A percentile compares a stretch with the other conserved stretches of the same genome.
Evolutionary conservation across 1,140 invertebrate genomes (phyloP).

Genomic region (Scylla paramamosain): DNA sequence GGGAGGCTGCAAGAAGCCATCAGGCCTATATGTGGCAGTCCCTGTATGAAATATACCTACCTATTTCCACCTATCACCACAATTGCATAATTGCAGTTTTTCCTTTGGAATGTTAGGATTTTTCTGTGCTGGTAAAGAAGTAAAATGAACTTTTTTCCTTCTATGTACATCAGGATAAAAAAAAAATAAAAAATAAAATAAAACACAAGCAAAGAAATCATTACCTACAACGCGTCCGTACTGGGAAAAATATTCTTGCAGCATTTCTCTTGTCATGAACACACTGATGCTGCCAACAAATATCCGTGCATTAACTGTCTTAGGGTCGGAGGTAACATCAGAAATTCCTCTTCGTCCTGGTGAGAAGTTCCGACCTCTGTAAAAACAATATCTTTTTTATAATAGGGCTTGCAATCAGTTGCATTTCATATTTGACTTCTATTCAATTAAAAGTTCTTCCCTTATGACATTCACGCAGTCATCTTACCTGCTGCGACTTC

Average conservation of each 20-base stretch:
- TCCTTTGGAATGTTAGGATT: too few relatives aligned
- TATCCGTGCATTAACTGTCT: constrained; percentile 66
- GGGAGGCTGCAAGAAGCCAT: too few relatives aligned
- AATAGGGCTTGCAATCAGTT: neutral
- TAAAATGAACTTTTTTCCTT: too few relatives aligned
- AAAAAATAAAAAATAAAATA: too few relatives aligned
- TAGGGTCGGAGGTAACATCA: constrained; percentile 65
- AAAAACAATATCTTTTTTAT: neutral
- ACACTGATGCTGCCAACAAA: constrained; percentile 70
- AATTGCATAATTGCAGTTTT: too few relatives aligned
- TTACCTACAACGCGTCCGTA: constrained; percentile 66
- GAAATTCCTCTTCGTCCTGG: constrained; percentile 58
- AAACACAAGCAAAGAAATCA: neutral
- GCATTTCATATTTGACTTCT: neutral
- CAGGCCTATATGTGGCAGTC: too few relatives aligned
- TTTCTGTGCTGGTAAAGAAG: too few relatives aligned
- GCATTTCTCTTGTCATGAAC: constrained; percentile 62
- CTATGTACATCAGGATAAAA: too few relatives aligned
- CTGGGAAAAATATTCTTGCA: constrained; percentile 64
- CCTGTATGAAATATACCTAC: too few relatives aligned
- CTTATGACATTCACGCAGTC: neutral
- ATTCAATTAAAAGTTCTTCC: neutral
- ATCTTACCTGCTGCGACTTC: constrained; percentile 50
- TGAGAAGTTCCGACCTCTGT: constrained; percentile 52
- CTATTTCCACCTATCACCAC: too few relatives aligned